A percentile compares a stretch with the other conserved stretches of the same genome.
phyloP scores from a whole-genome alignment of 2,113 vertebrate species.

The Scomber colias region DNA sequence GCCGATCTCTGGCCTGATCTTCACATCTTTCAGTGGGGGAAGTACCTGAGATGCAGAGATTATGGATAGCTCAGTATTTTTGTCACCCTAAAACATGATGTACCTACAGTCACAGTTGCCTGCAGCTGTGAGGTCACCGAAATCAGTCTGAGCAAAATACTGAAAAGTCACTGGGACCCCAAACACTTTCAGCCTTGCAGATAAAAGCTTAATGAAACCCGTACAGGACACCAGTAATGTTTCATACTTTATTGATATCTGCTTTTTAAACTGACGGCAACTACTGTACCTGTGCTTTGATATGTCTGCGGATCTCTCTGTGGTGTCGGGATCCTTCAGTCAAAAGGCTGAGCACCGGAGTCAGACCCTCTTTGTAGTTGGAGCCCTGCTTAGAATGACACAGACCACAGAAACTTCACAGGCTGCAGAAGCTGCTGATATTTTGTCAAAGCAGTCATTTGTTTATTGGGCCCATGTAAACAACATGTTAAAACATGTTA shows the following conservation, averaged over 20 bases:
- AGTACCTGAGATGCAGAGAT: slow-evolving; percentile 86
- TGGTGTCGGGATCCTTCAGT: slow-evolving; percentile 94
- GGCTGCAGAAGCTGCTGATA: background rate
- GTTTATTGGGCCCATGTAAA: no score
- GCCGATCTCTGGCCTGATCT: slow-evolving; percentile 94
- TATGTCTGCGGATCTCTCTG: slow-evolving; percentile 95
- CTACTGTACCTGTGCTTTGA: slow-evolving; percentile 93
- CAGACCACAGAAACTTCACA: slow-evolving; percentile 51
- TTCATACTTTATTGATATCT: background rate
- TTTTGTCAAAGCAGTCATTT: no score
- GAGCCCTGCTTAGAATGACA: slow-evolving; percentile 86
- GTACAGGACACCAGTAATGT: background rate
- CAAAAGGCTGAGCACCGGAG: slow-evolving; percentile 95
- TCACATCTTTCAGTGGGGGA: slow-evolving; percentile 94
- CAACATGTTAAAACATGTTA: no score
- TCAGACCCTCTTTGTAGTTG: slow-evolving; percentile 97
- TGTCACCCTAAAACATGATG: no score
- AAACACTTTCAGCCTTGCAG: background rate
- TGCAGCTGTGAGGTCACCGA: background rate
- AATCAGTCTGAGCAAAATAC: background rate
- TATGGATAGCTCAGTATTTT: background rate
- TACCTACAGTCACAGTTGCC: no score
- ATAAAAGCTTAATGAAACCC: background rate
- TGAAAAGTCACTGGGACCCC: background rate
- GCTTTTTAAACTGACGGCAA: background rate